Evolutionary conservation across 2,888 invertebrate species (phyloP), one percentile per base, ranked within the genome.

Genomic region (Coenonympha arcania): DNA sequence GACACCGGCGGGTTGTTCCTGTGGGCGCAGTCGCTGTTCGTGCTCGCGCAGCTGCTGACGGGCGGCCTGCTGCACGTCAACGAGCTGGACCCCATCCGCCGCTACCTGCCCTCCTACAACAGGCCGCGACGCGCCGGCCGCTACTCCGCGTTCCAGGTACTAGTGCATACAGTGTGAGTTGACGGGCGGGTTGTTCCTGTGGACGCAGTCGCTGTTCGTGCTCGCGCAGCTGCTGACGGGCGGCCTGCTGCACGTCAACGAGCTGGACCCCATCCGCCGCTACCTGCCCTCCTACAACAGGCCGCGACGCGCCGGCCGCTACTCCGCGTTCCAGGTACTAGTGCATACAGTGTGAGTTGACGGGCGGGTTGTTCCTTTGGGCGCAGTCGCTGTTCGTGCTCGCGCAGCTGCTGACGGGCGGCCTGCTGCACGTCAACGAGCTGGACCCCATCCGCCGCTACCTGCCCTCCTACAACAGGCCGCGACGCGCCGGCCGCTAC

Each of bases 11-110:
- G 92, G 0, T 71, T 95, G 50, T 97, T 93, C 80, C 88, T 98
- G 30, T 98, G 98, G 98, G 97, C 97, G 60, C 99, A 99, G 86
- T 92, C 99, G 0, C 88, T 99, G 87, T 98, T 97, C 79, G 91
- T 99, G 54, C 92, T 99, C 63, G 92, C 97, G 1, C 95, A 98
- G 75, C 86, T 99, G 41, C 84, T 99, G 53, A 96, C 95, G 1
- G 94, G 93, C 20, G 94, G 95, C 0, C 84, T 98, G 54, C 85
- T 98, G 47, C 95, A 97, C 71, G 93, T 97, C 26, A 97, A 96
- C 68, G 99, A 99, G 80, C 82, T 99, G 55, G 99, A 99, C 81
- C 97, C 98, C 0, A 95, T 99, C 59, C 88, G 98, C 41, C 90
- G 99, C 24, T 97, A 98, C 79, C 86, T 99, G 63, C 98, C 99